Evolutionary conservation across 1,140 invertebrate species (phyloP), one percentile per base, ranked within the genome.

Genomic region (Scaptomyza hsui): DNA sequence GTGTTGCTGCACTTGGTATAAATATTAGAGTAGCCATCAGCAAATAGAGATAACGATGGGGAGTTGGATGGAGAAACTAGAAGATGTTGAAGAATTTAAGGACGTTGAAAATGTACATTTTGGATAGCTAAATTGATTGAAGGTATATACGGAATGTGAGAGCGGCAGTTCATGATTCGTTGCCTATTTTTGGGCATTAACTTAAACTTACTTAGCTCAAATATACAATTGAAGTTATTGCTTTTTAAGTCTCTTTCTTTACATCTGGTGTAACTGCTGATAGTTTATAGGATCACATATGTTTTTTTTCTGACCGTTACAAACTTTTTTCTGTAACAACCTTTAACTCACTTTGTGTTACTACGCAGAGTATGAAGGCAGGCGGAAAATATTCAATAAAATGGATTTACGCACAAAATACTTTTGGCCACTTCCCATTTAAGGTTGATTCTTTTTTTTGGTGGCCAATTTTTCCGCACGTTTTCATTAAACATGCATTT

Each of bases 11-110:
- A 26, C 21, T 29, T 48, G 42, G 45, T 55, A 68, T 74, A 74
- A 51, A 82, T 83, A 81, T 81, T 70, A 70, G 56, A 77, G 63
- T 41, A 16, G 68, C 42, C 47, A 49, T 15, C 18, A 39, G 6
- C 7, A 32, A 51, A 45, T 24, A 21, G 10, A 47, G 12, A 39
- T 4, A n/a, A 3, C 7, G 16, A 42, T 15, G 1, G 21, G n/a
- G 24, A 16, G 2, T 13, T n/a, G 7, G 5, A 24, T n/a, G 26
- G 12, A 41, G 5, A 32, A 32, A 32, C 29, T 32, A 10, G 9
- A 32, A 10, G 9, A 32, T 10, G 29, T 32, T 32, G 9, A 32
- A 10, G 10, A 32, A 32, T 32, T 32, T 12, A 32, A 32, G 29
- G 10, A 24, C 6, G 6, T 24, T 24, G 4, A 24, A 24, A 6